phyloP scores from a whole-genome alignment of 2,888 invertebrate species.

The Lamellibrachia satsuma region DNA sequence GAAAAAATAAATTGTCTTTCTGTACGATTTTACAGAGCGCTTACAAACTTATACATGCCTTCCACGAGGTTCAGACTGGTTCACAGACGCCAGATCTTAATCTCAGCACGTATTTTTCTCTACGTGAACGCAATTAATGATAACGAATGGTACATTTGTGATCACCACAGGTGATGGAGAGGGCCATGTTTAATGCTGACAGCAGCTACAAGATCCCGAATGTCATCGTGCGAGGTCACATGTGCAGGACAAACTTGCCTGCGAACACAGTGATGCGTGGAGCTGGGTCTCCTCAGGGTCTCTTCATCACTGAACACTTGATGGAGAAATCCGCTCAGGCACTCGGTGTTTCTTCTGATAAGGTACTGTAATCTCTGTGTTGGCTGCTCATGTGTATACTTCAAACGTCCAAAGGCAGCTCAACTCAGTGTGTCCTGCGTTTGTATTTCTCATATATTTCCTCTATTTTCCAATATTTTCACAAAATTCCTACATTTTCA shows the following conservation, averaged over 20 bases:
- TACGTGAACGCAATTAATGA: neutral
- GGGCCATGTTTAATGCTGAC: conserved; percentile 79
- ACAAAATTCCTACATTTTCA: no score
- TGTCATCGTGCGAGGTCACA: conserved; percentile 73
- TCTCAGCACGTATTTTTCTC: neutral
- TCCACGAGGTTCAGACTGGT: neutral
- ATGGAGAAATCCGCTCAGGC: conserved; percentile 68
- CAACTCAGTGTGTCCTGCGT: no score
- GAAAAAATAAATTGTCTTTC: neutral
- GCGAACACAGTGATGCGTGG: conserved; percentile 90
- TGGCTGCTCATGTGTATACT: no score
- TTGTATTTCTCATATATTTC: no score
- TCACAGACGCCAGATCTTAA: neutral
- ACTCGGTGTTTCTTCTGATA: conserved; percentile 30
- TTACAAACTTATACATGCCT: neutral
- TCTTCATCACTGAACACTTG: conserved; percentile 49
- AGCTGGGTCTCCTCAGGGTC: conserved; percentile 54
- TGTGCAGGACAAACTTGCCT: conserved; percentile 87
- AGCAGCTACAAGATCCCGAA: conserved; percentile 79
- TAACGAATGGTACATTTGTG: neutral
- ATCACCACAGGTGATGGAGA: conserved; percentile 77
- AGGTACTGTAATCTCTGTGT: neutral
- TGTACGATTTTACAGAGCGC: neutral
- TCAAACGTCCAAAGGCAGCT: no score
- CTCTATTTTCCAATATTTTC: no score